A percentile compares a stretch with the other conserved stretches of the same genome.
Conservation (phyloP, 2,113 vertebrate species). For the Dasypus novemcinctus region DNA sequence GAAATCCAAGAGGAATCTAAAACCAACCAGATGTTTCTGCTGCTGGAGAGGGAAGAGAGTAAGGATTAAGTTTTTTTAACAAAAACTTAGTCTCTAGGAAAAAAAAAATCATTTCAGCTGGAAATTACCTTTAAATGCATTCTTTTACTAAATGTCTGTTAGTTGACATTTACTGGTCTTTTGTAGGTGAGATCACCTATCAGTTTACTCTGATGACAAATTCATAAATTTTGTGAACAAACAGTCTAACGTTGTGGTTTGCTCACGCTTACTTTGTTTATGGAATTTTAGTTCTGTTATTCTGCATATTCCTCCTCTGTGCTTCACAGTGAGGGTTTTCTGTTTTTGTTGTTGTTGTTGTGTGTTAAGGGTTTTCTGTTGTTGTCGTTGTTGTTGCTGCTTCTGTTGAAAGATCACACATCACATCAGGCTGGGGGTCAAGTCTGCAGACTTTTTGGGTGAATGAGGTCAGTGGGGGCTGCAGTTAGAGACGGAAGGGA, state of each 20-base stretch:
- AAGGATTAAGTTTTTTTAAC: conserved; percentile 87
- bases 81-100: conserved; percentile 80
- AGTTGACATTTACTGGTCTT: conserved; percentile 76
- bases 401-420: conserved; percentile 68
- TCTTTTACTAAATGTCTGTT: conserved; percentile 81
- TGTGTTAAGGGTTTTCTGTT: too few species aligned
- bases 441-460: conserved; percentile 64
- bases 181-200: conserved; percentile 80
- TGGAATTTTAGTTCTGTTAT: conserved; percentile 76
- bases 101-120: conserved; percentile 77
- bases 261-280: conserved; percentile 73
- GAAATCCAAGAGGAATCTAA: conserved; percentile 90
- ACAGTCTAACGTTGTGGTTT: conserved; percentile 72
- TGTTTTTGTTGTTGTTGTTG: conserved; percentile 61
- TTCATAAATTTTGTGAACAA: conserved; percentile 82
- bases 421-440: conserved; percentile 68
- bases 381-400: conserved; percentile 63
- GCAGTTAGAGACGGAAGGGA: conserved; percentile 20
- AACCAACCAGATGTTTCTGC: conserved; percentile 89
- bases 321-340: conserved; percentile 48
- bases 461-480: conserved; percentile 57
- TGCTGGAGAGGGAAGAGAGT: conserved; percentile 83
- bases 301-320: conserved; percentile 67
- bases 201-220: conserved; percentile 72
- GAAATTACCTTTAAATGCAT: conserved; percentile 76